Conservation (phyloP, 1,140 invertebrate species). For the Drosophila parabipectinata region DNA sequence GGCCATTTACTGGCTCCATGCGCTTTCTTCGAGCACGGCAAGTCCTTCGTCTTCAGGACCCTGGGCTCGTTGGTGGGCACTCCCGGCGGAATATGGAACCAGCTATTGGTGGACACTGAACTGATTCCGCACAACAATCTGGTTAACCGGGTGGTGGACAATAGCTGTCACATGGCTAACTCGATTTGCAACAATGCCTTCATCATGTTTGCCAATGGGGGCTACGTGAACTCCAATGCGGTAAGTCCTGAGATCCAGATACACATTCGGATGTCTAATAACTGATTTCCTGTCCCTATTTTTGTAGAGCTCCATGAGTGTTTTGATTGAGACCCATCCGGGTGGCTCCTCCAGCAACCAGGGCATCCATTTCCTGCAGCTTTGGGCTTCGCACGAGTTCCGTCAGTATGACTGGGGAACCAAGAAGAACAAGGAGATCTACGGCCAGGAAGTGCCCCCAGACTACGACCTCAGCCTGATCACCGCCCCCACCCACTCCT, state of each 20-base stretch:
- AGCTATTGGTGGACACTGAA: slow-evolving; percentile 55
- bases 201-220: slow-evolving; percentile 67
- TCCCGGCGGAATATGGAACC: slow-evolving; percentile 76
- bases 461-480: slow-evolving; percentile 86
- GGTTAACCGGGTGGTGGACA: slow-evolving; percentile 64
- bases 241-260: slow-evolving; percentile 27
- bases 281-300: not conserved
- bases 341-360: slow-evolving; percentile 85
- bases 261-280: not conserved
- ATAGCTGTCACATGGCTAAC: slow-evolving; percentile 35
- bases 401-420: slow-evolving; percentile 84
- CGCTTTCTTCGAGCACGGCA: slow-evolving; percentile 80
- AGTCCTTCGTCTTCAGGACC: slow-evolving; percentile 49
- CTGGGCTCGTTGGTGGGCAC: slow-evolving; percentile 58
- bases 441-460: slow-evolving; percentile 84
- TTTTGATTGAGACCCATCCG: slow-evolving; percentile 84
- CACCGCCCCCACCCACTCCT: slow-evolving; percentile 86
- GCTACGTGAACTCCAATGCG: slow-evolving; percentile 61
- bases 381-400: slow-evolving; percentile 63
- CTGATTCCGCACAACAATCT: slow-evolving; percentile 65
- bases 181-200: slow-evolving; percentile 61
- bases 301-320: slow-evolving; percentile 80
- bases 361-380: slow-evolving; percentile 84
- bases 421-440: slow-evolving; percentile 84
- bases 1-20: slow-evolving; percentile 86